Conservation (phyloP, 2,113 vertebrate species). For the Sarotherodon lohbergeri region DNA sequence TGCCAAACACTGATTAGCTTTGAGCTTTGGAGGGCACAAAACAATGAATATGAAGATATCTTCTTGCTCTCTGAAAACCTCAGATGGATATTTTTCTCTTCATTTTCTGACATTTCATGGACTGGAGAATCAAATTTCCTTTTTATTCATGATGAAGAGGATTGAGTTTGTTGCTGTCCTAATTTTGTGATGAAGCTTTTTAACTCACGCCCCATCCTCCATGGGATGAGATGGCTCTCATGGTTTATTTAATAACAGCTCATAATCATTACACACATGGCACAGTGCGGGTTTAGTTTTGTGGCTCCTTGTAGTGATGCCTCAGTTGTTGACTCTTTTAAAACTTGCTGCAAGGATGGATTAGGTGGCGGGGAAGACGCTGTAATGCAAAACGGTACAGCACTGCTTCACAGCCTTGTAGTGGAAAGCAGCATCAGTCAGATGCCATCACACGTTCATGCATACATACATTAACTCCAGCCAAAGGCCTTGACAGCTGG, state of each 20-base stretch:
- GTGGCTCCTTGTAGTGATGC: background rate
- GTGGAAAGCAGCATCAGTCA: background rate
- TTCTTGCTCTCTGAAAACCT: background rate
- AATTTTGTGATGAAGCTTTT: background rate
- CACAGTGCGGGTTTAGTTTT: background rate
- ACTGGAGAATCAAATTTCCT: background rate
- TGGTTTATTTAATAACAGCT: background rate
- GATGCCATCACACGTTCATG: background rate
- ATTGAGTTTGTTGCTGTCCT: background rate
- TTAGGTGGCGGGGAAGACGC: background rate
- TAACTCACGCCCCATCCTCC: background rate
- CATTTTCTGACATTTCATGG: background rate
- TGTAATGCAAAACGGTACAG: background rate
- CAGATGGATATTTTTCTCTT: background rate
- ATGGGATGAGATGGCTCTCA: background rate
- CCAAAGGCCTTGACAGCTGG: slow-evolving; percentile 39
- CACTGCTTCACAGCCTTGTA: background rate
- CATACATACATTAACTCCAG: slow-evolving; percentile 37
- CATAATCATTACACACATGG: background rate
- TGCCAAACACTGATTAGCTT: background rate
- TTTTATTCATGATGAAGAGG: background rate
- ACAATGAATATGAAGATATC: background rate
- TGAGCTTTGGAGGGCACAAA: background rate
- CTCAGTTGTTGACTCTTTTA: background rate
- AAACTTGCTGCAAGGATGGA: background rate